Percentiles rank a stretch among this genome's conserved stretches.
Evolutionary conservation across 2,113 vertebrate species (phyloP).

Genomic region (Propithecus coquereli): DNA sequence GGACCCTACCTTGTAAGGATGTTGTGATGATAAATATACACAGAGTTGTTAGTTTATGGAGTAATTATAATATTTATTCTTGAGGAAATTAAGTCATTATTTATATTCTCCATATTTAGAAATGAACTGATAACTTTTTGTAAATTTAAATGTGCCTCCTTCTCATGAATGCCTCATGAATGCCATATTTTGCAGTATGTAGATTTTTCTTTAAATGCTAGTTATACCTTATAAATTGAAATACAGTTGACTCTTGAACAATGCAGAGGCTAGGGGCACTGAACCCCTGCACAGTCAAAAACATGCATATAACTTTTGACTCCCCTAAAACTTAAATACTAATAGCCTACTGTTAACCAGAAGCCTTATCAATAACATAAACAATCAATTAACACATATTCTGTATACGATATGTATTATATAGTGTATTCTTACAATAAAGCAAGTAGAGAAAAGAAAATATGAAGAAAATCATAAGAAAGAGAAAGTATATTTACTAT

Average conservation of each 20-base stretch:
- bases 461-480: not conserved
- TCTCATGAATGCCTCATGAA: not conserved
- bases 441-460: not conserved
- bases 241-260: not conserved
- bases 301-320: not conserved
- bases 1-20: not conserved
- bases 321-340: not conserved
- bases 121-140: not conserved
- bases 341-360: not conserved
- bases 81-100: not conserved
- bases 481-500: not conserved
- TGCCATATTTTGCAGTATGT: not conserved
- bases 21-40: not conserved
- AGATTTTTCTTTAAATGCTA: slow-evolving; percentile 32
- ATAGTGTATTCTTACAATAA: not conserved
- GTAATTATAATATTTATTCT: not conserved
- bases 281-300: not conserved
- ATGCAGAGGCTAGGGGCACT: not conserved
- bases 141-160: not conserved
- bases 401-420: not conserved
- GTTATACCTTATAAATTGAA: not conserved
- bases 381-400: not conserved
- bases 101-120: slow-evolving; percentile 11
- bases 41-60: not conserved
- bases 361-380: not conserved